Percentiles rank a stretch among this genome's conserved stretches.
These are phyloP conservation scores for Syngnathus typhle DNA, from an alignment of 2,113 vertebrate genomes.

Conservation along the genomic window DNA sequence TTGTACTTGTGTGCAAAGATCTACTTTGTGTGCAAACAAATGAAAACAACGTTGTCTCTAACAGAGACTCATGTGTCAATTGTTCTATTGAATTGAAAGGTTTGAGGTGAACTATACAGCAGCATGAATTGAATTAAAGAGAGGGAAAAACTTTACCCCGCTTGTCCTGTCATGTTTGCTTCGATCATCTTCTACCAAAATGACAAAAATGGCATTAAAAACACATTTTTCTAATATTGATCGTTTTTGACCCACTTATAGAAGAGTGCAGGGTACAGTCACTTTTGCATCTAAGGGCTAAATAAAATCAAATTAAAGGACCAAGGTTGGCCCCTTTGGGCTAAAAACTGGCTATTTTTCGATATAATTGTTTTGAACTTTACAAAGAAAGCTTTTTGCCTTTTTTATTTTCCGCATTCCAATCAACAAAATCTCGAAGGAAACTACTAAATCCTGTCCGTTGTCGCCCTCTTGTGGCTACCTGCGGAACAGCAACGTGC, in stretches of 20 bases:
- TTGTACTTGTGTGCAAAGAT: constrained; percentile 71
- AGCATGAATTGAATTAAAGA: constrained; percentile 57
- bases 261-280: no score
- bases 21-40: constrained; percentile 71
- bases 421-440: no score
- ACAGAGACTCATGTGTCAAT: constrained; percentile 75
- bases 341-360: no score
- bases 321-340: no score
- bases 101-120: not conserved
- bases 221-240: no score
- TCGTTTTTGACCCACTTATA: no score
- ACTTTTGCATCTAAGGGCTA: no score
- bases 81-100: constrained; percentile 74
- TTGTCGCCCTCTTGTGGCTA: constrained; percentile 46
- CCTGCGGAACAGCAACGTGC: not conserved
- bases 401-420: no score
- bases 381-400: no score
- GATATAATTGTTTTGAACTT: no score
- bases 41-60: constrained; percentile 71
- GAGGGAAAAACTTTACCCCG: not conserved
- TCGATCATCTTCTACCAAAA: not conserved
- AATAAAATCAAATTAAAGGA: no score
- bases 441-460: not conserved
- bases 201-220: not conserved
- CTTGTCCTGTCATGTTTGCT: not conserved